Percentiles rank a stretch among this genome's conserved stretches.
phyloP scores from a whole-genome alignment of 2,888 invertebrate genomes.

The Leptarthrus brevirostris region DNA sequence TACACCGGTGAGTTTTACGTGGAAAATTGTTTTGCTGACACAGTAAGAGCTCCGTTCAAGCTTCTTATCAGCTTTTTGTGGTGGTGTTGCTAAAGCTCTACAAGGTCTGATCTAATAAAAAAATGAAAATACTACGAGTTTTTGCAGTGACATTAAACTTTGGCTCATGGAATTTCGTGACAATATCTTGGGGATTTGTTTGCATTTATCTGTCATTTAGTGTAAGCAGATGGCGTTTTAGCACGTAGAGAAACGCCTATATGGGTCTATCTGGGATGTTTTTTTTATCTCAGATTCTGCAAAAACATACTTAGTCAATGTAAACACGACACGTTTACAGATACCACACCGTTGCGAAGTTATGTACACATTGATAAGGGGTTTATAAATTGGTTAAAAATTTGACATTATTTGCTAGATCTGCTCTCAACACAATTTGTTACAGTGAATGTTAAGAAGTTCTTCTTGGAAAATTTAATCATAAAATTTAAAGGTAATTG shows the following conservation, averaged over 20 bases:
- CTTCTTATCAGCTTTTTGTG: constrained; percentile 1
- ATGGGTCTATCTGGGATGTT: not conserved
- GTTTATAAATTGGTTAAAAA: no score
- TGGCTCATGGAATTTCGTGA: constrained; percentile 1
- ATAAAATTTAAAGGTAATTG: no score
- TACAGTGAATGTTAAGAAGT: no score
- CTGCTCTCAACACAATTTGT: no score
- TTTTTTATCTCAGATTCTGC: constrained; percentile 3
- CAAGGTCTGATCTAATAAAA: not conserved
- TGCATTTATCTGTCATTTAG: not conserved
- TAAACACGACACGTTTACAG: constrained; percentile 1
- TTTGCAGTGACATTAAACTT: constrained; percentile 24
- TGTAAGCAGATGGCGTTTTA: not conserved
- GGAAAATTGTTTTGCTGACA: constrained; percentile 41
- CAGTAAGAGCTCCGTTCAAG: not conserved
- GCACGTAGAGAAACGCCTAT: not conserved
- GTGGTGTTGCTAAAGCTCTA: not conserved
- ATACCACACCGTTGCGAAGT: no score
- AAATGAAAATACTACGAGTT: not conserved
- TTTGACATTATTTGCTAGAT: no score
- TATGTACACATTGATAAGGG: no score
- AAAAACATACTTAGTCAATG: constrained; percentile 10
- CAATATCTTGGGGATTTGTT: not conserved
- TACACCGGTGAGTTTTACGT: constrained; percentile 16
- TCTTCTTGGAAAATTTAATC: no score